These are phyloP conservation scores for Nesidiocoris tenuis DNA, from an alignment of 2,888 invertebrate species.

Conservation along the genomic window DNA sequence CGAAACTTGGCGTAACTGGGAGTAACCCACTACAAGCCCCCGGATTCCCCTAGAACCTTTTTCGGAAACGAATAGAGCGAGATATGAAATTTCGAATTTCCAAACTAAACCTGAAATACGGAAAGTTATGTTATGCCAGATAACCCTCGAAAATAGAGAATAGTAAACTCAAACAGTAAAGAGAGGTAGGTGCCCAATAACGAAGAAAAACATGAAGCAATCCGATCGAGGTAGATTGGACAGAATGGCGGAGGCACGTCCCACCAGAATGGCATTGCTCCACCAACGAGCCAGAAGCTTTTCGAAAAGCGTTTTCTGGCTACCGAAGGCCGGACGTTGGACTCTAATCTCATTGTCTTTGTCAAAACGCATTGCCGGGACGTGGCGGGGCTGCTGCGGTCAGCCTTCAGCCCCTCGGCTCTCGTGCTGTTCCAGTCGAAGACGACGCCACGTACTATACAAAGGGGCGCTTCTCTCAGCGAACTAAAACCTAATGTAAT, in stretches of 20 bases:
- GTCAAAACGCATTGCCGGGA: constrained; percentile 45
- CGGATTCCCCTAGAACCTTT: too few species aligned
- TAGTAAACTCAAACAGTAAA: too few species aligned
- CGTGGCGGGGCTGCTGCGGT: constrained; percentile 41
- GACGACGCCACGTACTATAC: not conserved
- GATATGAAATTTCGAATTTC: too few species aligned
- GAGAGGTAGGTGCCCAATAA: too few species aligned
- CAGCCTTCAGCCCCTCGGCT: constrained; percentile 15
- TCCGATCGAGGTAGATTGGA: constrained; percentile 43
- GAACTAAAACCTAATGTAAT: constrained; percentile 39
- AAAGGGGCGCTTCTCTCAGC: not conserved
- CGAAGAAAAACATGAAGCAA: constrained; percentile 40
- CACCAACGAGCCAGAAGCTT: not conserved
- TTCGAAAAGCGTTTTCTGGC: not conserved
- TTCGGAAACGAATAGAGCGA: too few species aligned
- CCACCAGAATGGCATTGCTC: constrained; percentile 29
- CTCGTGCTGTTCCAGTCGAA: not conserved
- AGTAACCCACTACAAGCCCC: too few species aligned
- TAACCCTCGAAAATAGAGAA: too few species aligned
- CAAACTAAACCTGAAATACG: too few species aligned
- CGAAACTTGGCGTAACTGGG: too few species aligned
- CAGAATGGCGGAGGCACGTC: constrained; percentile 39
- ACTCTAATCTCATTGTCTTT: constrained; percentile 44
- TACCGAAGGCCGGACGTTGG: not conserved
- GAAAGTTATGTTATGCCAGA: too few species aligned